Evolutionary conservation across 2,113 vertebrate genomes (phyloP).

Genomic region (Camelus dromedarius): DNA sequence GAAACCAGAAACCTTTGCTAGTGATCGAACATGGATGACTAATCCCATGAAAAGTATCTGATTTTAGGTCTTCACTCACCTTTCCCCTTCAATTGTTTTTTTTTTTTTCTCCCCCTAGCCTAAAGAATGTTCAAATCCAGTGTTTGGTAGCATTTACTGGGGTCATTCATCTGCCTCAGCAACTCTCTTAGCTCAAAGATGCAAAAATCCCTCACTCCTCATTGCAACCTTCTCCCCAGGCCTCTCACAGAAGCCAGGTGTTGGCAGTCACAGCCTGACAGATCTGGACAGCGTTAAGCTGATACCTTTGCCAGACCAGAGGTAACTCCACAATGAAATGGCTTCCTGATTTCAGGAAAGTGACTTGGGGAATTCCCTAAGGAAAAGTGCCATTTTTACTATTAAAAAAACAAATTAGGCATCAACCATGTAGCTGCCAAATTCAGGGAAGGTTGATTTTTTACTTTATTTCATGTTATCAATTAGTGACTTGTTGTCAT

Average conservation of each 20-base stretch:
- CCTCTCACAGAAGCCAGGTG: conserved; percentile 74
- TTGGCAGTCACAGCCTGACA: conserved; percentile 71
- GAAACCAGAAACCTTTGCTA: conserved; percentile 80
- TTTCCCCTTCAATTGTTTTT: conserved; percentile 71
- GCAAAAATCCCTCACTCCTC: conserved; percentile 79
- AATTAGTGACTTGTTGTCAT: conserved; percentile 90
- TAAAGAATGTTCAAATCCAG: conserved; percentile 78
- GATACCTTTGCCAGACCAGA: conserved; percentile 68
- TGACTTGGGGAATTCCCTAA: conserved; percentile 56
- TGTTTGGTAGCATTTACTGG: conserved; percentile 71
- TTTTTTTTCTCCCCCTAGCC: background rate
- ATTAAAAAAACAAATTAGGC: background rate
- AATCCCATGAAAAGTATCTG: conserved; percentile 17
- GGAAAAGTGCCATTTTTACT: conserved; percentile 76
- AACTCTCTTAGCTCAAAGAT: conserved; percentile 74
- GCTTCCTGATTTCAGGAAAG: conserved; percentile 68
- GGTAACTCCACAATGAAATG: conserved; percentile 69
- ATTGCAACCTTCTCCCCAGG: conserved; percentile 65
- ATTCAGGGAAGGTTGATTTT: conserved; percentile 86
- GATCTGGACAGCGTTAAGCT: conserved; percentile 50
- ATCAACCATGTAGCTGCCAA: conserved; percentile 78
- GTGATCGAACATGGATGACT: conserved; percentile 66
- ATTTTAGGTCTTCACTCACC: conserved; percentile 71
- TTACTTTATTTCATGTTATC: conserved; percentile 87
- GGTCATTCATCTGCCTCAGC: conserved; percentile 68